phyloP scores from a whole-genome alignment of 2,113 vertebrate genomes.

The Meriones unguiculatus region DNA sequence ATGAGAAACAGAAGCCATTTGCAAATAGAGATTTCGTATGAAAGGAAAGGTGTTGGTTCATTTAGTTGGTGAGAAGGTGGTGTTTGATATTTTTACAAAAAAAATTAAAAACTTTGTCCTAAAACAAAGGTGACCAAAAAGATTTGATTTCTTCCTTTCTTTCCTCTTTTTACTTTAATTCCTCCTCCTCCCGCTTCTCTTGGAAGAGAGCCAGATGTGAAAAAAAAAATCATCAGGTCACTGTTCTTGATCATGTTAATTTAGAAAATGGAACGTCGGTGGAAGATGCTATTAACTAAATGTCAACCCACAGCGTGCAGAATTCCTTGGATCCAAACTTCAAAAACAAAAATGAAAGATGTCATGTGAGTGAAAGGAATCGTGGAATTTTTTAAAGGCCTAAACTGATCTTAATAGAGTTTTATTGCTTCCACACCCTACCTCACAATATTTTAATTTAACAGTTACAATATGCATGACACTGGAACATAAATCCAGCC shows the following conservation, averaged over 20 bases:
- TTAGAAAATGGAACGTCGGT: constrained; percentile 76
- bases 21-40: background rate
- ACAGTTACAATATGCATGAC: constrained; percentile 65
- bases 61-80: constrained; percentile 26
- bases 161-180: too few relatives aligned
- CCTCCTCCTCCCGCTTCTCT: background rate
- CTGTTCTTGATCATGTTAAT: constrained; percentile 82
- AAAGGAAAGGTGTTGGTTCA: background rate
- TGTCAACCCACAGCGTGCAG: constrained; percentile 74
- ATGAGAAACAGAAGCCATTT: background rate
- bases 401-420: constrained; percentile 73
- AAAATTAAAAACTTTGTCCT: constrained; percentile 24
- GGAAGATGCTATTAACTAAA: constrained; percentile 80
- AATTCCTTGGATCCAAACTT: constrained; percentile 76
- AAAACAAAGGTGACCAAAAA: constrained; percentile 41
- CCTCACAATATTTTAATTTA: constrained; percentile 77
- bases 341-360: constrained; percentile 70
- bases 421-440: constrained; percentile 80
- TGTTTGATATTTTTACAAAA: constrained; percentile 45
- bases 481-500: constrained; percentile 61
- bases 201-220: constrained; percentile 74
- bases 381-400: constrained; percentile 67
- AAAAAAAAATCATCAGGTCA: constrained; percentile 77
- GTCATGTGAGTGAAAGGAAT: constrained; percentile 71
- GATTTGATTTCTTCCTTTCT: background rate